Conservation (phyloP, 1,140 invertebrate genomes). For the Drosophila grimshawi region DNA sequence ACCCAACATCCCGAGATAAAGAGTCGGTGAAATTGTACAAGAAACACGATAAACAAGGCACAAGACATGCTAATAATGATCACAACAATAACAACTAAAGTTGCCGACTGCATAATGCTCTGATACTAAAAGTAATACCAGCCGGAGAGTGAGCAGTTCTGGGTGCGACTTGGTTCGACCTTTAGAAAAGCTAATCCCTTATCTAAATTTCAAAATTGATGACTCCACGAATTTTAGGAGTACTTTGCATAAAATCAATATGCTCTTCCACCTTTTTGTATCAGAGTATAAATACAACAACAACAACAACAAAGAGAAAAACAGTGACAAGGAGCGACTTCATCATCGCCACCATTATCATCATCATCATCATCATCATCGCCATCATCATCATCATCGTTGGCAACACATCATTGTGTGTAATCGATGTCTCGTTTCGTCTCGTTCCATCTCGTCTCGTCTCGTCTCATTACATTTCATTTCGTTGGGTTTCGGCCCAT, state of each 20-base stretch:
- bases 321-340: slow-evolving; percentile 17
- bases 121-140: too few species aligned
- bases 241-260: too few species aligned
- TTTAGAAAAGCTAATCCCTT: too few species aligned
- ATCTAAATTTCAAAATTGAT: too few species aligned
- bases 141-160: too few species aligned
- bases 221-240: too few species aligned
- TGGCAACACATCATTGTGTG: slow-evolving; percentile 74
- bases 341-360: slow-evolving; percentile 39
- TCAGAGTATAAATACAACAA: too few species aligned
- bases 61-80: slow-evolving; percentile 54
- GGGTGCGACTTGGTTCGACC: too few species aligned
- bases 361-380: slow-evolving; percentile 40
- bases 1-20: slow-evolving; percentile 31
- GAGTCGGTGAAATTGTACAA: slow-evolving; percentile 13
- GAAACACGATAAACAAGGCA: slow-evolving; percentile 6
- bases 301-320: slow-evolving; percentile 9
- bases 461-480: slow-evolving; percentile 1
- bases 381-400: slow-evolving; percentile 48
- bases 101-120: too few species aligned
- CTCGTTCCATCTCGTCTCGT: slow-evolving; percentile 10
- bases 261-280: too few species aligned
- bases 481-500: too few species aligned
- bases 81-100: slow-evolving; percentile 1
- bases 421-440: slow-evolving; percentile 49